These are phyloP conservation scores for Drosophila kikkawai DNA, from an alignment of 1,140 invertebrate genomes.

Conservation along the genomic window DNA sequence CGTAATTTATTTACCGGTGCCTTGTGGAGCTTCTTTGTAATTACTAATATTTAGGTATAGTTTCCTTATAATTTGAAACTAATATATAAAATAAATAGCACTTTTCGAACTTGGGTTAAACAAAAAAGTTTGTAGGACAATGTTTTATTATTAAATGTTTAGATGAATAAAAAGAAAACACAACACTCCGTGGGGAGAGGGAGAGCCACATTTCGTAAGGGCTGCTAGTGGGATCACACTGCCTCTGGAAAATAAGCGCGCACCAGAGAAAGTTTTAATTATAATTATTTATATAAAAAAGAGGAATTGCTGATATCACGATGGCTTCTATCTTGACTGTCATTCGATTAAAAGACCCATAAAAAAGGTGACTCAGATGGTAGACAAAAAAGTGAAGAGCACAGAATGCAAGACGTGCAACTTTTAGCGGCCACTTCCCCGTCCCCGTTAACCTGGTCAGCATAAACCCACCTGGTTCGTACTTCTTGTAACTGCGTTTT, in stretches of 20 bases:
- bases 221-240: too few relatives aligned
- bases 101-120: background rate
- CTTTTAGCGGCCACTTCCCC: background rate
- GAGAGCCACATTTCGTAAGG: too few relatives aligned
- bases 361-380: slow-evolving; percentile 3
- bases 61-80: background rate
- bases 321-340: background rate
- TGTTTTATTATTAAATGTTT: background rate
- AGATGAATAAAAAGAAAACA: too few relatives aligned
- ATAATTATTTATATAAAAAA: background rate
- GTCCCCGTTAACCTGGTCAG: background rate
- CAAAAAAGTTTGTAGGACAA: background rate
- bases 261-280: background rate
- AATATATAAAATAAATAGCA: background rate
- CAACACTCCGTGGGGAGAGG: too few relatives aligned
- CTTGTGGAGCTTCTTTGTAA: background rate
- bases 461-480: background rate
- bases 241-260: background rate
- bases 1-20: slow-evolving; percentile 1
- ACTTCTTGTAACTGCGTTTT: background rate
- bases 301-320: background rate
- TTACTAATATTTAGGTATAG: background rate
- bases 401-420: background rate
- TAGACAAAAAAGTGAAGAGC: background rate
- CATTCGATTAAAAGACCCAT: background rate